These are phyloP conservation scores for Macrosiphum euphorbiae DNA, from an alignment of 2,888 invertebrate species.

Conservation along the genomic window DNA sequence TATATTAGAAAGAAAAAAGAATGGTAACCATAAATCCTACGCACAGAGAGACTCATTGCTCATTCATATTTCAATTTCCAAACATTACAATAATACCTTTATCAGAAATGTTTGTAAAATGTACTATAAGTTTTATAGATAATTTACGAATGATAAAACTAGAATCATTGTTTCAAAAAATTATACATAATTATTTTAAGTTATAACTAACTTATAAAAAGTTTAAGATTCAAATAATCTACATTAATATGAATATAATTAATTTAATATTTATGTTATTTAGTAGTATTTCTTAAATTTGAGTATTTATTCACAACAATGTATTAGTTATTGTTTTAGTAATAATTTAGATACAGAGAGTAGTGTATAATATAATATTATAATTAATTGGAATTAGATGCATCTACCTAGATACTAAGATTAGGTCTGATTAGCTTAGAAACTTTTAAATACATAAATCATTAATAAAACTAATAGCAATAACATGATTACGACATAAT, in stretches of 20 bases:
- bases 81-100: neutral
- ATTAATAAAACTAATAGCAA: neutral
- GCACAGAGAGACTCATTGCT: neutral
- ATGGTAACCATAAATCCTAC: neutral
- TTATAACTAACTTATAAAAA: neutral
- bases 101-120: neutral
- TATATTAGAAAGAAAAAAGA: conserved; percentile 15
- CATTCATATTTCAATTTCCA: neutral
- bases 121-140: neutral
- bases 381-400: neutral
- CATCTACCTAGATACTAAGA: neutral
- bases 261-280: neutral
- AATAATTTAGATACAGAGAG: no score
- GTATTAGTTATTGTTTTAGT: neutral
- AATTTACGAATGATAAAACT: neutral
- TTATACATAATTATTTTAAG: neutral
- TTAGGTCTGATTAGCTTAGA: neutral
- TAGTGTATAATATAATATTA: neutral
- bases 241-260: no score
- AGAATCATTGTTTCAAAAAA: neutral
- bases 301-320: neutral
- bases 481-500: neutral
- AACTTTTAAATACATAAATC: neutral
- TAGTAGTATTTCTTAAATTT: neutral
- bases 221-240: neutral